Conservation (phyloP, 1,140 invertebrate genomes). For the Tetragnatha versicolor region DNA sequence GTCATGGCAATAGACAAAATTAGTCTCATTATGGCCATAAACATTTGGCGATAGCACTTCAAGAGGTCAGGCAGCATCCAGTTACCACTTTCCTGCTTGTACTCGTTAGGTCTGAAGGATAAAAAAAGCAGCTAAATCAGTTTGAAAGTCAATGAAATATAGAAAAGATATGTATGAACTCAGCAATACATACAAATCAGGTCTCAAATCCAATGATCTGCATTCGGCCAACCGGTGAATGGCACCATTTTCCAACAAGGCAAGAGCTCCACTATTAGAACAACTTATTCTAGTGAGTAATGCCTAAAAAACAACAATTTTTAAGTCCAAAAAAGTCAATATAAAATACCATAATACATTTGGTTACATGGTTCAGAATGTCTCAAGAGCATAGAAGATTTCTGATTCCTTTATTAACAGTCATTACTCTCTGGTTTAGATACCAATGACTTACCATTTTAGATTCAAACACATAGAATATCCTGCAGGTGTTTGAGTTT, state of each 20-base stretch:
- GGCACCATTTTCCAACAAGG: constrained; percentile 77
- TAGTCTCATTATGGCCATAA: constrained; percentile 43
- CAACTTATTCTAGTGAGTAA: constrained; percentile 78
- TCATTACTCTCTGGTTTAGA: too few species aligned
- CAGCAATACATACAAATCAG: constrained; percentile 56
- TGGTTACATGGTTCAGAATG: neutral
- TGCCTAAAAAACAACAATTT: constrained; percentile 61
- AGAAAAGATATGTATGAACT: too few species aligned
- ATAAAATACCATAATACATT: constrained; percentile 3
- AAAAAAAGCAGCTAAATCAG: neutral
- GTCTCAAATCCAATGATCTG: constrained; percentile 77
- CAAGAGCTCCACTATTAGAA: constrained; percentile 75
- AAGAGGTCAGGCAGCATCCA: constrained; percentile 44
- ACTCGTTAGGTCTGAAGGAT: constrained; percentile 20
- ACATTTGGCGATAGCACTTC: constrained; percentile 48
- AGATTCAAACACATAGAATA: constrained; percentile 86
- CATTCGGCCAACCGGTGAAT: constrained; percentile 78
- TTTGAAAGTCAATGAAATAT: too few species aligned
- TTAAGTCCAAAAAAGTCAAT: constrained; percentile 58
- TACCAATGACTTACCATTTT: constrained; percentile 70
- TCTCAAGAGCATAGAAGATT: neutral
- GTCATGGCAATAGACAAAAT: constrained; percentile 78
- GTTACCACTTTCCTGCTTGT: constrained; percentile 23
- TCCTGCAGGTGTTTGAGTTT: constrained; percentile 74
- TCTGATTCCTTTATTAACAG: too few species aligned